Evolutionary conservation across 2,888 invertebrate genomes (phyloP).

Genomic region (Polydesmus complanatus): DNA sequence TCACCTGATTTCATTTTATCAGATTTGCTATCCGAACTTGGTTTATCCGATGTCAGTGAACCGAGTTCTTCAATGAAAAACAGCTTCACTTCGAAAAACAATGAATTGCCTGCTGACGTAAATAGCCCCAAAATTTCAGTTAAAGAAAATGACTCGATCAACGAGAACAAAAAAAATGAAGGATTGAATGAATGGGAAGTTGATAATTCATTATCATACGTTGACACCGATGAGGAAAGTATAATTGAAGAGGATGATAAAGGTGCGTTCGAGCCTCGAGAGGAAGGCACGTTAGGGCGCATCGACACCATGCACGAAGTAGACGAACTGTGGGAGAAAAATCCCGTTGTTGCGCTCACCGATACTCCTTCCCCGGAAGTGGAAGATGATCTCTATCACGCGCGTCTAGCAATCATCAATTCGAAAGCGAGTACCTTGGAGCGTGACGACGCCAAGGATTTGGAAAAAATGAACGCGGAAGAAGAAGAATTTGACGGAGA

Average conservation of each 20-base stretch:
- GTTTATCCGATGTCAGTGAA: slow-evolving; percentile 7
- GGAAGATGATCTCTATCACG: not conserved
- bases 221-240: slow-evolving; percentile 4
- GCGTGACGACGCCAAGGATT: not conserved
- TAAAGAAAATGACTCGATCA: too few species aligned
- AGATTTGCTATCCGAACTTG: slow-evolving; percentile 8
- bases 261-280: not conserved
- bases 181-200: too few species aligned
- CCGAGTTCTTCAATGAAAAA: not conserved
- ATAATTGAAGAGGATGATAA: not conserved
- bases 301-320: slow-evolving; percentile 9
- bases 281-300: slow-evolving; percentile 9
- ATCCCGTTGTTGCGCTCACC: not conserved
- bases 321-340: slow-evolving; percentile 8
- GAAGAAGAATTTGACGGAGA: not conserved
- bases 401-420: not conserved
- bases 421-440: not conserved
- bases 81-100: not conserved
- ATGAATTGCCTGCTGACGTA: too few species aligned
- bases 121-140: too few species aligned
- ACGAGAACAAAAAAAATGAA: too few species aligned
- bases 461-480: not conserved
- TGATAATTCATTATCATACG: too few species aligned
- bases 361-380: not conserved
- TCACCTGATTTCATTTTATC: too few species aligned